These are phyloP conservation scores for Subacronicta megacephala DNA, from an alignment of 2,888 invertebrate genomes.

Conservation along the genomic window DNA sequence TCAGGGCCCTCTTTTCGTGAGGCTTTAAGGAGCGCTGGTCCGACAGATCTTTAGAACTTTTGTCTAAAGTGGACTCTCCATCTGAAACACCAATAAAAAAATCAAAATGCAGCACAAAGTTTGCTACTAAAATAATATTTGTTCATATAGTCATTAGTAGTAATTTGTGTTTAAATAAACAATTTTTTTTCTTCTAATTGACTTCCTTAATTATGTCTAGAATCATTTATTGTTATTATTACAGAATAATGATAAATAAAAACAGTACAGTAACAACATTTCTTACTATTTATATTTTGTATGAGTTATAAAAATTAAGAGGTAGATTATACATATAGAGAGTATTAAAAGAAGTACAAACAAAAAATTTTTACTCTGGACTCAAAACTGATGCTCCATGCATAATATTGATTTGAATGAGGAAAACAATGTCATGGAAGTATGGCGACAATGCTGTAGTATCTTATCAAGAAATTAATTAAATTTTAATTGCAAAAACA, in stretches of 20 bases:
- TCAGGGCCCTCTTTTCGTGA: conserved; percentile 95
- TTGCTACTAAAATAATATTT: no score
- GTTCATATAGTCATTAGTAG: not conserved
- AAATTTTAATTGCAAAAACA: not conserved
- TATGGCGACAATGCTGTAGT: not conserved
- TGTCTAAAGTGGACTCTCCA: conserved; percentile 82
- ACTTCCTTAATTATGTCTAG: not conserved
- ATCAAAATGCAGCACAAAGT: no score
- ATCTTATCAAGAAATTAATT: conserved; percentile 3
- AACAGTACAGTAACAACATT: not conserved
- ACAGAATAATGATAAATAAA: not conserved
- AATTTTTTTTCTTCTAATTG: not conserved
- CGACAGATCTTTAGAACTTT: conserved; percentile 72
- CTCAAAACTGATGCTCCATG: no score
- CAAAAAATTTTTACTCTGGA: no score
- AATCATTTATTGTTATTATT: not conserved
- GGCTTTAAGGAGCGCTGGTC: conserved; percentile 91
- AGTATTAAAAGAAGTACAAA: no score
- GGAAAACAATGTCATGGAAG: not conserved
- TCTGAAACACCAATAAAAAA: conserved; percentile 66
- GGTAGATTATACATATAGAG: no score
- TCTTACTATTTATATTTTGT: no score
- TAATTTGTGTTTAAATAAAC: no score
- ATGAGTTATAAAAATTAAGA: no score
- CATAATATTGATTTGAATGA: no score